Evolutionary conservation across 2,888 invertebrate genomes (phyloP).

Genomic region (Drosophila testacea): DNA sequence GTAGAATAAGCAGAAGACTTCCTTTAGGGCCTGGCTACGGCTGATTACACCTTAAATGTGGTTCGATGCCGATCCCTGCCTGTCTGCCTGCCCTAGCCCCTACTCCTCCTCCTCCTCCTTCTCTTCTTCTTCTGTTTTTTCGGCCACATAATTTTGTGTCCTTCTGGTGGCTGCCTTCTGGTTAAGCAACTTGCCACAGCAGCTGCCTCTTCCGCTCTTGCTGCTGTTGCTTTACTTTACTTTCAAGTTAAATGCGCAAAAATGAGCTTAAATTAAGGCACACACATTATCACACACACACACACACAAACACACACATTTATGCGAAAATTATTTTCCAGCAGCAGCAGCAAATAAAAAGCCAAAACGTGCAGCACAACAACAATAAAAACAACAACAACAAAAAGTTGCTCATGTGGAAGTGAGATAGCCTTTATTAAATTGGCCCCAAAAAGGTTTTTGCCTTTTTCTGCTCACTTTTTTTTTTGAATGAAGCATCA

Average conservation of each 20-base stretch:
- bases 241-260: constrained; percentile 78
- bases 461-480: constrained; percentile 17
- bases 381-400: constrained; percentile 8
- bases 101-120: not conserved
- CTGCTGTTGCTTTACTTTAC: constrained; percentile 63
- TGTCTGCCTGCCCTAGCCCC: constrained; percentile 10
- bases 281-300: constrained; percentile 49
- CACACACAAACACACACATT: constrained; percentile 25
- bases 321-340: constrained; percentile 75
- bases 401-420: constrained; percentile 54
- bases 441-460: constrained; percentile 65
- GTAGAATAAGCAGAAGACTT: constrained; percentile 40
- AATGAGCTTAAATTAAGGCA: constrained; percentile 81
- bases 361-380: constrained; percentile 64
- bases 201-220: constrained; percentile 62
- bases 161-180: constrained; percentile 57
- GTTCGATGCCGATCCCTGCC: constrained; percentile 6
- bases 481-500: constrained; percentile 60
- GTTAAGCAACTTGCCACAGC: constrained; percentile 68
- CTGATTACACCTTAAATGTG: constrained; percentile 80
- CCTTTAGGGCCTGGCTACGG: constrained; percentile 73
- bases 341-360: constrained; percentile 75
- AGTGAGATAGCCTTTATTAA: constrained; percentile 55
- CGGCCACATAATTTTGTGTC: constrained; percentile 74
- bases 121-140: constrained; percentile 46